These are phyloP conservation scores for Hippocampus mohnikei DNA, from an alignment of 2,113 vertebrate genomes.

Conservation along the genomic window DNA sequence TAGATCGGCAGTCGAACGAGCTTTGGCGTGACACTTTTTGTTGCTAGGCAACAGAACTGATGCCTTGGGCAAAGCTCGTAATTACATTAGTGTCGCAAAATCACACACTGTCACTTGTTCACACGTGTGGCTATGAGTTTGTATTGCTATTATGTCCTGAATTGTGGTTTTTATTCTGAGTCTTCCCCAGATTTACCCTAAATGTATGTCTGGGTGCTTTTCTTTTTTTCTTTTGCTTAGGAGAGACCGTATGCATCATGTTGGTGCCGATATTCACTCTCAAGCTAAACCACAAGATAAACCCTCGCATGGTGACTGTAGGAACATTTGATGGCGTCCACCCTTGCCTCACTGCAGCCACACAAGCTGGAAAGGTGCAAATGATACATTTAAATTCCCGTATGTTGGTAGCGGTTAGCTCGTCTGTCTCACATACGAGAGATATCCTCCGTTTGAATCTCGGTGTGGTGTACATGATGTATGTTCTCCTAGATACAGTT, in stretches of 20 bases:
- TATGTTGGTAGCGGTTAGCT: background rate
- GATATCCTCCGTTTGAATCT: too few relatives aligned
- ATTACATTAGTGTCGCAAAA: slow-evolving; percentile 64
- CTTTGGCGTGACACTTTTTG: slow-evolving; percentile 50
- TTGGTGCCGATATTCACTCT: slow-evolving; percentile 93
- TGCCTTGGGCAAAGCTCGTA: slow-evolving; percentile 64
- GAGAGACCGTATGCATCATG: slow-evolving; percentile 66
- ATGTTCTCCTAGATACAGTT: too few relatives aligned
- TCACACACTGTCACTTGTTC: background rate
- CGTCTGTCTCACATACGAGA: background rate
- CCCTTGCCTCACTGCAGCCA: slow-evolving; percentile 91
- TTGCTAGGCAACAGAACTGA: slow-evolving; percentile 71
- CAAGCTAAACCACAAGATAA: slow-evolving; percentile 93
- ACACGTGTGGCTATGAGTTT: too few relatives aligned
- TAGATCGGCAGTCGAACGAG: slow-evolving; percentile 39
- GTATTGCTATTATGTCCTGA: background rate
- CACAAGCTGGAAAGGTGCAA: slow-evolving; percentile 93
- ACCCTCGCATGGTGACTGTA: slow-evolving; percentile 90
- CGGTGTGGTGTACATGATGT: too few relatives aligned
- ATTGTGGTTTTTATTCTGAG: background rate
- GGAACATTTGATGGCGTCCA: slow-evolving; percentile 89
- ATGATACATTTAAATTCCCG: background rate
- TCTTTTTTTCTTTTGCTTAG: background rate
- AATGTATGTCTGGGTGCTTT: background rate
- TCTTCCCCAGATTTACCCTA: background rate